A percentile compares a stretch with the other conserved stretches of the same genome.
Conservation (phyloP, 2,797 vertebrate species). For the Siniperca scherzeri region DNA sequence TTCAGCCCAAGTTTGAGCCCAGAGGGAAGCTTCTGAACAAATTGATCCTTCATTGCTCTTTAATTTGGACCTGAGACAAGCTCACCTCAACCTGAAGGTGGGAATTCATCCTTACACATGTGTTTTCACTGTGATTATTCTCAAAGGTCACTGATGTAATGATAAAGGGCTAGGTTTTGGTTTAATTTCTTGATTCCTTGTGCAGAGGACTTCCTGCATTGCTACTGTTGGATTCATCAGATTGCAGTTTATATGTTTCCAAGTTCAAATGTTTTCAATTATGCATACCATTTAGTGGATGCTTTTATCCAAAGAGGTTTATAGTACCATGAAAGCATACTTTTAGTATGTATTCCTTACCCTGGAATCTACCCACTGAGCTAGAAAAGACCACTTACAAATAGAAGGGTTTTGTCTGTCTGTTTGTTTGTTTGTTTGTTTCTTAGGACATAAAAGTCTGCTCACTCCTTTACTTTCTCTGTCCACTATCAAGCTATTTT, state of each 20-base stretch:
- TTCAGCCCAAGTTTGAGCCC: conserved; percentile 54
- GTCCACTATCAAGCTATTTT: background rate
- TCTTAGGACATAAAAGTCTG: conserved; percentile 30
- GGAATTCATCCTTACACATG: conserved; percentile 1
- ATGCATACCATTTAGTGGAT: conserved; percentile 69
- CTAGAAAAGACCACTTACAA: conserved; percentile 60
- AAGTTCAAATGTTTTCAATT: conserved; percentile 73
- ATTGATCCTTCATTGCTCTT: conserved; percentile 34
- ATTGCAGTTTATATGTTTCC: conserved; percentile 57
- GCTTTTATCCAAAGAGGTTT: conserved; percentile 74
- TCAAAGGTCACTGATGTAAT: conserved; percentile 23
- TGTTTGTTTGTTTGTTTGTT: conserved; percentile 43
- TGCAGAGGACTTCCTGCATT: background rate
- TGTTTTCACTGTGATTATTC: background rate
- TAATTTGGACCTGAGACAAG: conserved; percentile 25
- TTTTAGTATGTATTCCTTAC: conserved; percentile 46
- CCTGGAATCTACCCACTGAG: conserved; percentile 46
- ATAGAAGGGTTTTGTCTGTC: conserved; percentile 62
- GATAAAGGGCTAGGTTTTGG: background rate
- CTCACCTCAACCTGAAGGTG: conserved; percentile 18
- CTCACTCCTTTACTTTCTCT: conserved; percentile 18
- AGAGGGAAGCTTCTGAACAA: conserved; percentile 50
- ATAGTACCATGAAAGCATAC: conserved; percentile 50
- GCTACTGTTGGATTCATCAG: conserved; percentile 31
- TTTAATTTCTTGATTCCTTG: background rate